Percentiles rank a stretch among this genome's conserved stretches.
Evolutionary conservation across 2,888 invertebrate species (phyloP).

Genomic region (Pristionchus exspectatus): DNA sequence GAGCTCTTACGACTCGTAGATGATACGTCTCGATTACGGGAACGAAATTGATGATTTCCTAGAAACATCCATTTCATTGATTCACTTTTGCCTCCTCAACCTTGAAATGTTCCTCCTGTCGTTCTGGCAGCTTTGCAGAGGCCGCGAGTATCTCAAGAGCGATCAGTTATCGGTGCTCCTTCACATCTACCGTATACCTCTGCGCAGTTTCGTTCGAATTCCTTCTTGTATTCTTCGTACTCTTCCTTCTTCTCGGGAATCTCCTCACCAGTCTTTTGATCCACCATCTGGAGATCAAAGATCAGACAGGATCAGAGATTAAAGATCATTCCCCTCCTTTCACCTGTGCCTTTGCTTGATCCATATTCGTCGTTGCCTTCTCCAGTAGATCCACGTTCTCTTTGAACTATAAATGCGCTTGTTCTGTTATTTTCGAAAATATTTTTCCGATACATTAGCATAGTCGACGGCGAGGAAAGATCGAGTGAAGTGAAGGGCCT

Average conservation of each 20-base stretch:
- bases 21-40: constrained; percentile 44
- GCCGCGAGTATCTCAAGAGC: neutral
- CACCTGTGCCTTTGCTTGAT: constrained; percentile 35
- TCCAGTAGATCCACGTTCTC: neutral
- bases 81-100: neutral
- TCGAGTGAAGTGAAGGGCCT: constrained; percentile 24
- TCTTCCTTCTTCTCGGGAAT: constrained; percentile 41
- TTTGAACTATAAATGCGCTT: neutral
- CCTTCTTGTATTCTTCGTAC: constrained; percentile 11
- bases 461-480: constrained; percentile 33
- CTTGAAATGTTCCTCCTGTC: constrained; percentile 48
- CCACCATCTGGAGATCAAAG: neutral
- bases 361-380: neutral
- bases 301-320: neutral
- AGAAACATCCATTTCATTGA: too few species aligned
- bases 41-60: constrained; percentile 46
- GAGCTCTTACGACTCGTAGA: constrained; percentile 1
- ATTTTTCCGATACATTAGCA: neutral
- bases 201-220: constrained; percentile 2
- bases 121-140: neutral
- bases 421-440: neutral
- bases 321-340: neutral
- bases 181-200: neutral
- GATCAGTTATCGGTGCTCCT: neutral
- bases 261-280: constrained; percentile 22